A percentile compares a stretch with the other conserved stretches of the same genome.
These are phyloP conservation scores for Sinocyclocheilus maitianheensis DNA, from an alignment of 2,113 vertebrate genomes.

Conservation along the genomic window DNA sequence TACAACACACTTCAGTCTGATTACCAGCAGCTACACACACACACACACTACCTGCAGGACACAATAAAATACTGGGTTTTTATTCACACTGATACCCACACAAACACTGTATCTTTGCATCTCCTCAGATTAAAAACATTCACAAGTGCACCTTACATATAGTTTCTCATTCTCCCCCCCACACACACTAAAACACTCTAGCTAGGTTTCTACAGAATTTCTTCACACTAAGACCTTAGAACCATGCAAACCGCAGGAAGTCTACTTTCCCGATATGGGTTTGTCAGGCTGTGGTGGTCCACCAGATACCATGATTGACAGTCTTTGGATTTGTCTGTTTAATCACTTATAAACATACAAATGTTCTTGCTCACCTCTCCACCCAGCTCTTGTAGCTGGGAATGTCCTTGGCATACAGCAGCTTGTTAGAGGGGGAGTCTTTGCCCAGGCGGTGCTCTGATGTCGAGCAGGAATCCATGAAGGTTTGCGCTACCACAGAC, in stretches of 20 bases:
- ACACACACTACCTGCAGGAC: conserved; percentile 2
- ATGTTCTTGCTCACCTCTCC: conserved; percentile 84
- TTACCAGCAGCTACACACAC: conserved; percentile 12
- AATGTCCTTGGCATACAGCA: conserved; percentile 99
- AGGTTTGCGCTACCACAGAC: conserved; percentile 97
- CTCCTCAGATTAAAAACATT: conserved; percentile 1
- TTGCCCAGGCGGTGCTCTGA: conserved; percentile 97
- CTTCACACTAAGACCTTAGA: conserved; percentile 29
- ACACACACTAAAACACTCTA: neutral
- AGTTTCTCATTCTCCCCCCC: neutral
- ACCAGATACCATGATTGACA: neutral
- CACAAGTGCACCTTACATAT: neutral
- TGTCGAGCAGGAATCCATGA: conserved; percentile 99
- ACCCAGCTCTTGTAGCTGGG: conserved; percentile 99
- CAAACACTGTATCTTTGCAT: neutral
- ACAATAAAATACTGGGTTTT: neutral
- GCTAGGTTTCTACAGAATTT: neutral
- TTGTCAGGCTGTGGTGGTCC: neutral
- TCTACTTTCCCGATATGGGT: neutral
- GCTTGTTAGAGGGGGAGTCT: conserved; percentile 97
- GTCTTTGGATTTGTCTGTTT: neutral
- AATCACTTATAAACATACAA: neutral
- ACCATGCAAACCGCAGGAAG: conserved; percentile 47
- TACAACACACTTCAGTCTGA: conserved; percentile 40
- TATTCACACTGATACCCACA: neutral